phyloP scores from a whole-genome alignment of 2,113 vertebrate species.

The Corythaeola cristata region DNA sequence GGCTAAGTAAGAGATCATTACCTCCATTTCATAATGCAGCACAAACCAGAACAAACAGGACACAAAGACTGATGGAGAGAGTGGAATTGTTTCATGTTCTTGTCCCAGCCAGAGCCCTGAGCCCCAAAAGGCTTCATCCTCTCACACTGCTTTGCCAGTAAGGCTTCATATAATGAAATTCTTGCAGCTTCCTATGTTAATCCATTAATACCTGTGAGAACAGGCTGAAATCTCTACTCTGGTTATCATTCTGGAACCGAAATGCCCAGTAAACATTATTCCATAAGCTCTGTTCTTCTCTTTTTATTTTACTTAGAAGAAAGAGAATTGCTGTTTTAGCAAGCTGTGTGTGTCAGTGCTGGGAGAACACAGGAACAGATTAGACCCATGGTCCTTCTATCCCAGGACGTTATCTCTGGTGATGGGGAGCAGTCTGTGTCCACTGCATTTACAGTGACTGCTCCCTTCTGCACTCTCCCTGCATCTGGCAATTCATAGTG shows the following conservation, averaged over 20 bases:
- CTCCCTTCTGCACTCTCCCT: background rate
- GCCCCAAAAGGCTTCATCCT: slow-evolving; percentile 21
- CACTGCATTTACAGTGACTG: background rate
- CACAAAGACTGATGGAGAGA: background rate
- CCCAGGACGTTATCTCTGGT: background rate
- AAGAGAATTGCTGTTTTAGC: background rate
- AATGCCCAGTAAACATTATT: background rate
- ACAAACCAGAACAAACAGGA: background rate
- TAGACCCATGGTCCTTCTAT: background rate
- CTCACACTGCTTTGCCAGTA: background rate
- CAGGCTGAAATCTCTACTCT: slow-evolving; percentile 3
- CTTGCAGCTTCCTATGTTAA: slow-evolving; percentile 16
- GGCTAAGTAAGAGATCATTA: slow-evolving; percentile 15
- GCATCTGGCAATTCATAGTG: background rate
- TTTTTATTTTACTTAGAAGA: background rate
- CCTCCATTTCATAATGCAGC: slow-evolving; percentile 9
- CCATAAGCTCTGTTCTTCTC: background rate
- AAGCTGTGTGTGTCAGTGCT: background rate
- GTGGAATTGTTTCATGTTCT: slow-evolving; percentile 15
- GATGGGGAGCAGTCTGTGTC: background rate
- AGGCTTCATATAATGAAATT: slow-evolving; percentile 3
- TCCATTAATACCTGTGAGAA: slow-evolving; percentile 37
- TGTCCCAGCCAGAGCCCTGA: slow-evolving; percentile 10
- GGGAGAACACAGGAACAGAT: background rate
- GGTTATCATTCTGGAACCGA: background rate